Percentiles rank a stretch among this genome's conserved stretches.
These are phyloP conservation scores for Spinibarbus caldwelli DNA, from an alignment of 2,797 vertebrate genomes.

Conservation along the genomic window DNA sequence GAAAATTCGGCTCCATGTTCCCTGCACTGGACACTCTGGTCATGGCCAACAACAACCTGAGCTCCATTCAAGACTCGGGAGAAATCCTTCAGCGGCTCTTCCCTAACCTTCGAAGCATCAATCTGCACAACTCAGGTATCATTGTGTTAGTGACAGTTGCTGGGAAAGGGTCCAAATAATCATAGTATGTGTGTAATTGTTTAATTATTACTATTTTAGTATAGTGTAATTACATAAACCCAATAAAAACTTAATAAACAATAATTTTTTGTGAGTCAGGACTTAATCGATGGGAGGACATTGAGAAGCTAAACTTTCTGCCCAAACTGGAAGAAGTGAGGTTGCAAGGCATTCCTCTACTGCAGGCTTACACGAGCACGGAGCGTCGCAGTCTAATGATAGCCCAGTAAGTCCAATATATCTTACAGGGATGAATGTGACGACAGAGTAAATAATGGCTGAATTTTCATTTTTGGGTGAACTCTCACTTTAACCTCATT, in stretches of 20 bases:
- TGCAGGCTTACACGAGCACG: slow-evolving; percentile 90
- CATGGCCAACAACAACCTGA: slow-evolving; percentile 95
- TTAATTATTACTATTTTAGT: neutral
- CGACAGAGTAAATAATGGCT: neutral
- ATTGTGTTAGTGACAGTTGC: neutral
- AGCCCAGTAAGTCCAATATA: slow-evolving; percentile 79
- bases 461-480: neutral
- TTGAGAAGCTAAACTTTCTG: slow-evolving; percentile 95
- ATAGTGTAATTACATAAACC: neutral
- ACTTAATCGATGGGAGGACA: slow-evolving; percentile 93
- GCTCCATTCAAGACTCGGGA: slow-evolving; percentile 85
- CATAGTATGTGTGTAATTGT: neutral
- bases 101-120: slow-evolving; percentile 92
- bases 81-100: slow-evolving; percentile 89
- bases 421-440: neutral
- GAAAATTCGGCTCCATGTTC: slow-evolving; percentile 94
- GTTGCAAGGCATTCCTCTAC: slow-evolving; percentile 91
- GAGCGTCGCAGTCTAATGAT: slow-evolving; percentile 94
- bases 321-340: slow-evolving; percentile 96
- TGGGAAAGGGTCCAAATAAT: neutral
- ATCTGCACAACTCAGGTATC: slow-evolving; percentile 90
- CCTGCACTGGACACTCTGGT: slow-evolving; percentile 92
- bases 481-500: neutral
- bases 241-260: neutral
- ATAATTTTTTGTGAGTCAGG: slow-evolving; percentile 73